Conservation (phyloP, 2,888 invertebrate genomes). For the Chelonus formosanus region DNA sequence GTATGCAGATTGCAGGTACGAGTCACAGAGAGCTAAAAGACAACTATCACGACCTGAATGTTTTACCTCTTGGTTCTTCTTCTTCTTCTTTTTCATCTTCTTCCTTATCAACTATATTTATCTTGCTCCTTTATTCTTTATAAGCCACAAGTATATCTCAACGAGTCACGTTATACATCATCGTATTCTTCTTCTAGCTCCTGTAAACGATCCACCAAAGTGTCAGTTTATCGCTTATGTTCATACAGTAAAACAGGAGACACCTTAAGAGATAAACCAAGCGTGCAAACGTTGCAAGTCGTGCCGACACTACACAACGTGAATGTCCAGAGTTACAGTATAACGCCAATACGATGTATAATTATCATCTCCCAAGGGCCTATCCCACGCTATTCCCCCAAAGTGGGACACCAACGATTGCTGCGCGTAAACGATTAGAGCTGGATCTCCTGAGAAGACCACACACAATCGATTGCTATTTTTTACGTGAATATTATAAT, state of each 20-base stretch:
- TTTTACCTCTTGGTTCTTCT: conserved; percentile 17
- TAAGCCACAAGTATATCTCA: conserved; percentile 12
- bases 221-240: conserved; percentile 1
- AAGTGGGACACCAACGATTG: conserved; percentile 55
- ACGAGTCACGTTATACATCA: conserved; percentile 19
- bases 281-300: conserved; percentile 23
- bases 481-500: neutral
- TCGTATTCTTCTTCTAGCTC: conserved; percentile 9
- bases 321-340: conserved; percentile 10
- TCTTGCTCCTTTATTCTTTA: neutral
- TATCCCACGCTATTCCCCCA: conserved; percentile 58
- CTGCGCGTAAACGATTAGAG: conserved; percentile 52
- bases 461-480: conserved; percentile 30
- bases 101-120: conserved; percentile 16
- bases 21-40: conserved; percentile 26
- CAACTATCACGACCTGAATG: conserved; percentile 32
- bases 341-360: conserved; percentile 43
- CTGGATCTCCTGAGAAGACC: conserved; percentile 25
- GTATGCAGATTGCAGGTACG: conserved; percentile 31
- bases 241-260: neutral
- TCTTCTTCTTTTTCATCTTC: conserved; percentile 18
- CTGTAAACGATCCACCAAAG: conserved; percentile 5
- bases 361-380: conserved; percentile 61
- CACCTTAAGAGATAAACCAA: conserved; percentile 9
- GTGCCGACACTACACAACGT: conserved; percentile 21